Conservation (phyloP, 2,797 vertebrate species). For the Diplodus puntazzo region DNA sequence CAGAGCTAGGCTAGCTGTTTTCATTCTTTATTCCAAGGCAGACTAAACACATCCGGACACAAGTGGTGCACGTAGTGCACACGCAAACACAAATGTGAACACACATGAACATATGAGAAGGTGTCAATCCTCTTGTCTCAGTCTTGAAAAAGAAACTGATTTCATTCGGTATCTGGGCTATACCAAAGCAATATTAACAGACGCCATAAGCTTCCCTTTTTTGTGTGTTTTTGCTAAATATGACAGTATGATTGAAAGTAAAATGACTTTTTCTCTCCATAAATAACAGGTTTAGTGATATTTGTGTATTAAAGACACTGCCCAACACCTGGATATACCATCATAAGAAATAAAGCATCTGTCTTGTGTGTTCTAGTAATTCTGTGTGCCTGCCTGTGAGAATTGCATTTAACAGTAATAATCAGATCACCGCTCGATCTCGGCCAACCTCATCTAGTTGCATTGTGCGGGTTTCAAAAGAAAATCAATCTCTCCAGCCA, state of each 20-base stretch:
- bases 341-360: neutral
- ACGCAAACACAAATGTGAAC: neutral
- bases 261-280: neutral
- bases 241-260: neutral
- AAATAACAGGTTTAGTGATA: neutral
- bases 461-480: conserved; percentile 49
- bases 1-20: neutral
- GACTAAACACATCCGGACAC: neutral
- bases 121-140: neutral
- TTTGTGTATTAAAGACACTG: neutral
- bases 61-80: too few species aligned
- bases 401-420: conserved; percentile 50
- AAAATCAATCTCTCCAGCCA: conserved; percentile 55
- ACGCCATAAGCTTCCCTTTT: too few species aligned
- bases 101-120: neutral
- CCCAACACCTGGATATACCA: conserved; percentile 5
- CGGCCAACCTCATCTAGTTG: conserved; percentile 37
- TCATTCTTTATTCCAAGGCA: neutral
- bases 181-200: too few species aligned
- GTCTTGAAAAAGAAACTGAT: neutral
- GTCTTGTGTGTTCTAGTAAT: conserved; percentile 3
- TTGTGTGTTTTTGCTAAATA: neutral
- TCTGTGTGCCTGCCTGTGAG: neutral
- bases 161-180: neutral
- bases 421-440: conserved; percentile 49